A percentile compares a stretch with the other conserved stretches of the same genome.
These are phyloP conservation scores for Panulirus ornatus DNA, from an alignment of 1,140 invertebrate species.

Conservation along the genomic window DNA sequence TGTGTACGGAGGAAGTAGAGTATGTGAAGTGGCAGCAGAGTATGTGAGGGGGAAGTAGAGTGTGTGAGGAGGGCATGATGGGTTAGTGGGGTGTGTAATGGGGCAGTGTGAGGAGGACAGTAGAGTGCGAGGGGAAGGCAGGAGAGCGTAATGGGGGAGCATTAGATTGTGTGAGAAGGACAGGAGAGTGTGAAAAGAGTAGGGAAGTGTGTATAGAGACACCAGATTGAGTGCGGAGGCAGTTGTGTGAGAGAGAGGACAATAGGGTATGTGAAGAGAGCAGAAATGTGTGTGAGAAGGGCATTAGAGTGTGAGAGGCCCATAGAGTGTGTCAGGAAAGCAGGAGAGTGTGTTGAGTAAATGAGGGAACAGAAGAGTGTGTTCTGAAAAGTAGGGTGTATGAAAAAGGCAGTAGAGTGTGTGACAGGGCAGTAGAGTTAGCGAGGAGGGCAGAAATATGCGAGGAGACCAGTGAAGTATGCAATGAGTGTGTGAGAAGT, in stretches of 20 bases:
- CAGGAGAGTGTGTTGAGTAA: not conserved
- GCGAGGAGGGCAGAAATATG: not conserved
- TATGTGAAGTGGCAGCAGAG: not conserved
- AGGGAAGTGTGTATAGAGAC: too few species aligned
- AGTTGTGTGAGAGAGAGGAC: too few species aligned
- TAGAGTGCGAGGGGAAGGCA: not conserved
- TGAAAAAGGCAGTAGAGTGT: not conserved
- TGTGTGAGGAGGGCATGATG: not conserved
- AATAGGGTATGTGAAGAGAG: too few species aligned
- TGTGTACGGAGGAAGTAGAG: not conserved
- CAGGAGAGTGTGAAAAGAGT: not conserved
- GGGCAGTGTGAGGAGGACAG: not conserved
- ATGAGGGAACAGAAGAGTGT: too few species aligned
- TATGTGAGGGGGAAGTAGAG: not conserved
- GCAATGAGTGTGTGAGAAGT: not conserved
- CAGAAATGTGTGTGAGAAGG: too few species aligned
- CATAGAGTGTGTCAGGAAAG: not conserved
- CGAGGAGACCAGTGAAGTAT: not conserved
- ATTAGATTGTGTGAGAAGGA: too few species aligned
- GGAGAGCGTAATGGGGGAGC: not conserved
- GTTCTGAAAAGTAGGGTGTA: not conserved
- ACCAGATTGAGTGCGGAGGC: too few species aligned
- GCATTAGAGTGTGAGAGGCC: too few species aligned
- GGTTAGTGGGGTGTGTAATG: not conserved
- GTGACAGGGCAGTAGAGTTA: not conserved